These are phyloP conservation scores for Chelmon rostratus DNA, from an alignment of 2,797 vertebrate genomes.

Conservation along the genomic window DNA sequence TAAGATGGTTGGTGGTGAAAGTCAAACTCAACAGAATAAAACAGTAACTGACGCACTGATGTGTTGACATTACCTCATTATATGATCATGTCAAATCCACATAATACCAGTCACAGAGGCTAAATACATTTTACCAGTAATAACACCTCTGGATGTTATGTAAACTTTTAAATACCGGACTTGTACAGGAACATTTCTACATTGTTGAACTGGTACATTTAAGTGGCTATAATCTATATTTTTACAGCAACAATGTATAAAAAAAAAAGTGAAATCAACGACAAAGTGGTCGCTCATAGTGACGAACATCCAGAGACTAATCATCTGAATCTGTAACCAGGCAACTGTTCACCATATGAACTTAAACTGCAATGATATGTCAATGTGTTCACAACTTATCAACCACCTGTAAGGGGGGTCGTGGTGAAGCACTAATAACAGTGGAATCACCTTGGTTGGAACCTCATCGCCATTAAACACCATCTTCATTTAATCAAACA, in stretches of 20 bases:
- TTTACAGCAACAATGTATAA: not conserved
- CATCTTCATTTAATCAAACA: not conserved
- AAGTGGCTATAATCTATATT: not conserved
- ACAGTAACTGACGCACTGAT: too few species aligned
- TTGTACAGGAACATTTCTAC: not conserved
- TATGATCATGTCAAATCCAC: not conserved
- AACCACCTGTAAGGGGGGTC: too few species aligned
- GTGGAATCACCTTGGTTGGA: not conserved
- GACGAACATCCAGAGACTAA: too few species aligned
- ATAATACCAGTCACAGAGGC: not conserved
- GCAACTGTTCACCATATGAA: too few species aligned
- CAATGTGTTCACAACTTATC: too few species aligned
- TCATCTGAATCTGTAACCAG: too few species aligned
- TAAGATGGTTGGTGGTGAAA: not conserved
- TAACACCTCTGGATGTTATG: not conserved
- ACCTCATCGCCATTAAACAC: not conserved
- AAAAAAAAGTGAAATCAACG: too few species aligned
- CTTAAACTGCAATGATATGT: too few species aligned
- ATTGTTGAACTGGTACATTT: not conserved
- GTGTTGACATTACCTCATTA: not conserved
- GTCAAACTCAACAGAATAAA: not conserved
- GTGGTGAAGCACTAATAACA: too few species aligned
- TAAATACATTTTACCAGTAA: not conserved
- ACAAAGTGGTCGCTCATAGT: too few species aligned
- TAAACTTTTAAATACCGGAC: not conserved